Conservation (phyloP, 2,888 invertebrate genomes). For the Dolichopus griseipennis region DNA sequence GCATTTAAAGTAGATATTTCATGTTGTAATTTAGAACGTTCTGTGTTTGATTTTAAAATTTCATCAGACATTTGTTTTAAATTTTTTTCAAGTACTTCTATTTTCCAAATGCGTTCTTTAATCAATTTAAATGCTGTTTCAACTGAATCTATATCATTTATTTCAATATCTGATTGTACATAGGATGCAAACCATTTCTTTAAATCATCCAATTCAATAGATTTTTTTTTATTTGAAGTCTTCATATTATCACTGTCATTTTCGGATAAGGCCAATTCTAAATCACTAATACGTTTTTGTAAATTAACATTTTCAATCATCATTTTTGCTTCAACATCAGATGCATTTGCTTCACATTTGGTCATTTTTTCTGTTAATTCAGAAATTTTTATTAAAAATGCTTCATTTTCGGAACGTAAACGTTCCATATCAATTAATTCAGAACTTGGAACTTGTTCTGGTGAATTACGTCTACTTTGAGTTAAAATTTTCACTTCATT, state of each 20-base stretch:
- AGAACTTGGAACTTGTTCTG: neutral
- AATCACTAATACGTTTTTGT: conserved; percentile 35
- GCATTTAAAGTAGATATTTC: conserved; percentile 46
- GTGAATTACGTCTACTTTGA: neutral
- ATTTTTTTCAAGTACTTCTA: conserved; percentile 50
- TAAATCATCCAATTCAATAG: conserved; percentile 26
- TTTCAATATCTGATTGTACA: conserved; percentile 25
- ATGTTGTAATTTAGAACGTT: conserved; percentile 48
- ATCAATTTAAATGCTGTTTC: conserved; percentile 48
- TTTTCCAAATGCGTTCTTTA: conserved; percentile 51
- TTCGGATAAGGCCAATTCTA: conserved; percentile 30
- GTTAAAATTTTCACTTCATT: conserved; percentile 11
- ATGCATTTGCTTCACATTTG: conserved; percentile 24
- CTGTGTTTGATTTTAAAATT: conserved; percentile 37
- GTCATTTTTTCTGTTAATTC: conserved; percentile 19
- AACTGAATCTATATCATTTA: conserved; percentile 23
- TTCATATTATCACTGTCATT: conserved; percentile 14
- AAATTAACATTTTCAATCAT: conserved; percentile 27
- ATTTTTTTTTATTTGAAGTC: conserved; percentile 15
- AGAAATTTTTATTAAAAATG: neutral
- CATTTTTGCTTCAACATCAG: conserved; percentile 26
- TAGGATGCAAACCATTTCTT: conserved; percentile 29
- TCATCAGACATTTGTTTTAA: conserved; percentile 51
- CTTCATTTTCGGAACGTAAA: conserved; percentile 1
- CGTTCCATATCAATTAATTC: conserved; percentile 4